Base-by-base conservation (phyloP, 23 tunicate genomes). In the Trididemnum clinides region DNA sequence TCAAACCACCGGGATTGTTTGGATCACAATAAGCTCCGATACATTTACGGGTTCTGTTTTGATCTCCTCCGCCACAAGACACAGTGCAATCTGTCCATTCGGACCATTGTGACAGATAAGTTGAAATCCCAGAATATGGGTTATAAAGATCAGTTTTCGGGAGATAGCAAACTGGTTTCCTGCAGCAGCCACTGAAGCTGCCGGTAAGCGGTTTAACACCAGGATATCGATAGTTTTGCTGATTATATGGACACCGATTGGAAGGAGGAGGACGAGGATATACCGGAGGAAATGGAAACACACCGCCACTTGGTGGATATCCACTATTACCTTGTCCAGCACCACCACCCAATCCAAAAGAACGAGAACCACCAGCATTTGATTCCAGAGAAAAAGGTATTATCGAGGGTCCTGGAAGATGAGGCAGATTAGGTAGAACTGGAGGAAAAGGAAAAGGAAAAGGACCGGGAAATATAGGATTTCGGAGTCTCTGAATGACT, bases 101-200 rank as follows among this genome's bases (percentile, higher is more conserved):
- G 3, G 57, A 49, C 89, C 89, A 85, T 31, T 58, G 69, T 23
- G 36, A 50, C 27, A 57, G 72, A 39, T 88, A 88, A 1, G 86
- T 33, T 1, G 86, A 34, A 6, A 81, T 82, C 10, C 91, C 91
- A 0, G 91, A 88, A 31, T 33, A 22, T 7, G 58, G 85, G 39
- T 4, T n/a, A 25, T 32, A 25, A 15, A 63, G 57, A 6, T 50
- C 64, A 21, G 29, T 21, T 77, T 64, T 79, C 7, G 97, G 88
- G 6, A 75, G 64, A 69, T 77, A 92, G 82, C 97, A 92, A 15
- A 70, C 15, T 0, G 88, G 88, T 34, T 39, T 64, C 2, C 88
- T 92, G 66, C 97, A 92, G 50, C 97, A 92, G 10, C 92, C 92
- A 20, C 23, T 77, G 66, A 87, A 83, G 44, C 97, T 83, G 15